Conservation (phyloP, 2,113 vertebrate species). For the Astur gentilis region DNA sequence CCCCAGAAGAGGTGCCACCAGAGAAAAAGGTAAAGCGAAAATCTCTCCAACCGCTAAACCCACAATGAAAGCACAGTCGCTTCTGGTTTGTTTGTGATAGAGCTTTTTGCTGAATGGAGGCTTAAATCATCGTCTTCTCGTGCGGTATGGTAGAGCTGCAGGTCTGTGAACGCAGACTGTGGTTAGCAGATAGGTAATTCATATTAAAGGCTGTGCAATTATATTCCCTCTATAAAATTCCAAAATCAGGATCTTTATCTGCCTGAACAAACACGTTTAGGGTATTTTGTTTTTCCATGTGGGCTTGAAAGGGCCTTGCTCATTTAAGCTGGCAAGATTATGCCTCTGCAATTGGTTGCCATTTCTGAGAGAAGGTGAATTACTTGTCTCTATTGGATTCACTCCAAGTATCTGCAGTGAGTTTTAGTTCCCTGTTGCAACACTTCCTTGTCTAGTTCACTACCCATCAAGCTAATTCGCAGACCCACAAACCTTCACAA, state of each 20-base stretch:
- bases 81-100: neutral
- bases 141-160: neutral
- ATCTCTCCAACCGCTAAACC: neutral
- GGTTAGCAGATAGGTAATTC: neutral
- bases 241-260: slow-evolving; percentile 8
- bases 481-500: neutral
- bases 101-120: neutral
- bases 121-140: neutral
- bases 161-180: neutral
- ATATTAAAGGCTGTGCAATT: neutral
- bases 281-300: neutral
- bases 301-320: slow-evolving; percentile 1
- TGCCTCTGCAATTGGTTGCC: neutral
- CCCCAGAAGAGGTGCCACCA: neutral
- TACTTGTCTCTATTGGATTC: neutral
- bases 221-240: neutral
- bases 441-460: neutral
- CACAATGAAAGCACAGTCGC: neutral
- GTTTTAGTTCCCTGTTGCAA: slow-evolving; percentile 4
- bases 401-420: slow-evolving; percentile 5
- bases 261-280: neutral
- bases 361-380: neutral
- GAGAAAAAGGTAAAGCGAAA: neutral
- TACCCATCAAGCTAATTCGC: neutral
- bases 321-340: neutral